phyloP scores from a whole-genome alignment of 1,140 invertebrate genomes.

The Drosophila teissieri region DNA sequence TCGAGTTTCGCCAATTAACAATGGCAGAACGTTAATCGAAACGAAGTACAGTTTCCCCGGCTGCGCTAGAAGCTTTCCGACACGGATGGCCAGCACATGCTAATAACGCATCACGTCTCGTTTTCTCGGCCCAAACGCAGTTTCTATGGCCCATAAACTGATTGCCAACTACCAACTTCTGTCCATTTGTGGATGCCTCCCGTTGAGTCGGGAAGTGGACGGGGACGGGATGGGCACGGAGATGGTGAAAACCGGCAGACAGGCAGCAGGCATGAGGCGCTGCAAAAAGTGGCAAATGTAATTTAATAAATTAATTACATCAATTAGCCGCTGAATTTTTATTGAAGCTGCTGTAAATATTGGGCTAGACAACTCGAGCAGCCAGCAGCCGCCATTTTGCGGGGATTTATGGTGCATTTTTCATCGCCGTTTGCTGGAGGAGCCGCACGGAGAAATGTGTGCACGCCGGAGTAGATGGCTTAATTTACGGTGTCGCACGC shows the following conservation, averaged over 20 bases:
- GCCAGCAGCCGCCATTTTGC: slow-evolving; percentile 13
- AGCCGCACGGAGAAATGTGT: not conserved
- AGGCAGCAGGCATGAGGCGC: slow-evolving; percentile 9
- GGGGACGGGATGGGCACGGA: not conserved
- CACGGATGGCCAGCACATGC: slow-evolving; percentile 5
- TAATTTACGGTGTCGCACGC: slow-evolving; percentile 63
- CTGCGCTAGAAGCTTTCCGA: not conserved
- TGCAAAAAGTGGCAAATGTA: slow-evolving; percentile 52
- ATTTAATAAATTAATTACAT: slow-evolving; percentile 79
- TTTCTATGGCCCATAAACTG: slow-evolving; percentile 48
- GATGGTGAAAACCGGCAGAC: slow-evolving; percentile 18
- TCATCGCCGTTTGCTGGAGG: slow-evolving; percentile 12
- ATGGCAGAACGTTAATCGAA: slow-evolving; percentile 21
- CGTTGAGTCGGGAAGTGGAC: slow-evolving; percentile 20
- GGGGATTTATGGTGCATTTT: slow-evolving; percentile 37
- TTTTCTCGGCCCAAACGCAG: slow-evolving; percentile 27
- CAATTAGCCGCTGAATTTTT: slow-evolving; percentile 71
- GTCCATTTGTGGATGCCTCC: slow-evolving; percentile 21
- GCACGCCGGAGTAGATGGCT: slow-evolving; percentile 32
- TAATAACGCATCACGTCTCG: slow-evolving; percentile 26
- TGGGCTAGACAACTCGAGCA: slow-evolving; percentile 20
- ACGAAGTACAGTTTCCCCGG: slow-evolving; percentile 20
- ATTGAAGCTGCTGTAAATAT: slow-evolving; percentile 70
- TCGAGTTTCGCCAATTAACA: slow-evolving; percentile 25
- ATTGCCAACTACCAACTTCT: slow-evolving; percentile 17